Percentiles rank a stretch among this genome's conserved stretches.
These are phyloP conservation scores for Sorex maritimensis DNA, from an alignment of 2,797 vertebrate genomes.

Conservation along the genomic window DNA sequence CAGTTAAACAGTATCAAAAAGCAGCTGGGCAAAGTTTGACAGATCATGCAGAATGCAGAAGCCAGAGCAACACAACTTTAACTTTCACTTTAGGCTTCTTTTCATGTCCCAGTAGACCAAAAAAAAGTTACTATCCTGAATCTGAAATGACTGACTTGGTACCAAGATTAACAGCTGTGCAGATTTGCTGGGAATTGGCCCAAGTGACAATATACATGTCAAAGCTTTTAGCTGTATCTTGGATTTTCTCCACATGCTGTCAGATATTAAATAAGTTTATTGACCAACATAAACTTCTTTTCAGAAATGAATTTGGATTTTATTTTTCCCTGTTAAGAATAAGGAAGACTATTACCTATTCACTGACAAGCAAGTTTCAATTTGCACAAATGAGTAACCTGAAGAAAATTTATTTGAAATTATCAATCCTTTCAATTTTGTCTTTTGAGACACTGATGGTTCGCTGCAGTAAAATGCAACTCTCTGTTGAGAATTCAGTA, in stretches of 20 bases:
- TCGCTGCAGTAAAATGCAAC: conserved; percentile 7
- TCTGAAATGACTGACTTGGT: conserved; percentile 4
- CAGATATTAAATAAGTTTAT: conserved; percentile 2
- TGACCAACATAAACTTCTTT: background rate
- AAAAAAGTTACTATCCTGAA: conserved; percentile 39
- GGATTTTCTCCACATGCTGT: background rate
- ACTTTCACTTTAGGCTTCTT: conserved; percentile 65
- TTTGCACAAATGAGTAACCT: conserved; percentile 56
- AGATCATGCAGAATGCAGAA: conserved; percentile 66
- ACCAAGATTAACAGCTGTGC: background rate
- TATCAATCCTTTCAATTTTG: conserved; percentile 7
- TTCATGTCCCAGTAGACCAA: conserved; percentile 40
- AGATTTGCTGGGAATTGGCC: background rate
- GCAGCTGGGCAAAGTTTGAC: conserved; percentile 59
- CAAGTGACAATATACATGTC: background rate
- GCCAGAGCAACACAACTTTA: conserved; percentile 32
- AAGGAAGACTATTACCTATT: conserved; percentile 10
- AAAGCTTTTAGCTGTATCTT: background rate
- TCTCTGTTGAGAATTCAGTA: conserved; percentile 47
- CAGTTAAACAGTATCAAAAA: conserved; percentile 76
- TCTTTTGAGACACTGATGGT: background rate
- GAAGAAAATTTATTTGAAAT: conserved; percentile 55
- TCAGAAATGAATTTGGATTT: conserved; percentile 54
- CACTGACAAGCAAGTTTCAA: conserved; percentile 32
- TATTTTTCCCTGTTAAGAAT: conserved; percentile 31